Conservation (phyloP, 37 sponge, comb jelly and placozoan species). For the Bolinopsis microptera region DNA sequence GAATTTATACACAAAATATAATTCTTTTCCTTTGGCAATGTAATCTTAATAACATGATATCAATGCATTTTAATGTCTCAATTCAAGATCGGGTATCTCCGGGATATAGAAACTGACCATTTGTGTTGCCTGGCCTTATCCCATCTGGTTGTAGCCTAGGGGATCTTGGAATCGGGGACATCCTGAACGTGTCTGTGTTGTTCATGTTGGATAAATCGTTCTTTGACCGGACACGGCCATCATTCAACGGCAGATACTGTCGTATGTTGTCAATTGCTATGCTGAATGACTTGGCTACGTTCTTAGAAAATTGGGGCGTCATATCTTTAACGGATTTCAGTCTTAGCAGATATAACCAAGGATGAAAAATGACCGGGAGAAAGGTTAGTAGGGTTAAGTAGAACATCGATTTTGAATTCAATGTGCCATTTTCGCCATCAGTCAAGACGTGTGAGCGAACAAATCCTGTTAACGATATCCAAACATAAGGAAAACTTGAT, state of each 20-base stretch:
- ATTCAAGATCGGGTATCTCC: too few species aligned
- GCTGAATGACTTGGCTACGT: background rate
- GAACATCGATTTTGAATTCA: background rate
- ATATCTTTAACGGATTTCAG: background rate
- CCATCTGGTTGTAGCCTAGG: too few species aligned
- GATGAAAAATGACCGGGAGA: background rate
- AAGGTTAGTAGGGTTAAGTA: conserved; percentile 12
- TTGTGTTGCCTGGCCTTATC: too few species aligned
- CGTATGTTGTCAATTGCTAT: too few species aligned
- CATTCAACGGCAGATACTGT: too few species aligned
- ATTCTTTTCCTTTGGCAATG: too few species aligned
- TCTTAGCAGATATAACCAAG: conserved; percentile 20
- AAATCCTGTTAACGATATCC: background rate
- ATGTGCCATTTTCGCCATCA: background rate
- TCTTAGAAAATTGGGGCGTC: background rate
- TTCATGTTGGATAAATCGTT: too few species aligned
- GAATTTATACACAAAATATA: too few species aligned
- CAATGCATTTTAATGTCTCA: too few species aligned
- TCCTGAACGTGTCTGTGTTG: background rate
- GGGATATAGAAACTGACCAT: too few species aligned
- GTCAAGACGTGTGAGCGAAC: background rate
- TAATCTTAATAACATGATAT: too few species aligned
- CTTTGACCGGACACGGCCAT: too few species aligned
- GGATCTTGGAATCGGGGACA: background rate
- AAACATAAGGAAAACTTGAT: background rate